Base-by-base conservation (phyloP, 2,113 vertebrate genomes). In the Aegotheles bennettii region DNA sequence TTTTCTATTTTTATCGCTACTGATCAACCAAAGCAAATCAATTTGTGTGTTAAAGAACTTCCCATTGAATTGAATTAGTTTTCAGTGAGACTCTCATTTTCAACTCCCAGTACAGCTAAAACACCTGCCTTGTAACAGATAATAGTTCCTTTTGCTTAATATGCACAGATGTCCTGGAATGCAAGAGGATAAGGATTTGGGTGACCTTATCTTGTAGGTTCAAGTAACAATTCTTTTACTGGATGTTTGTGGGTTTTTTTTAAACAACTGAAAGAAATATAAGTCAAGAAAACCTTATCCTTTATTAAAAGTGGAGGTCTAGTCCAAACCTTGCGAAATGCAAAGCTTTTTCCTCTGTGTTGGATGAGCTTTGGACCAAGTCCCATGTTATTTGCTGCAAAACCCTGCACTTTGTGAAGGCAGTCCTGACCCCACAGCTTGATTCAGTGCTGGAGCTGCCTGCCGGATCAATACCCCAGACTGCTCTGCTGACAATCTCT, bases 1-100 rank as follows among this genome's bases (percentile, higher is more conserved):
- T 43, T 77, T 88, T 92, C 92, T 90, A 71, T 87, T 97, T 95
- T 96, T 93, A 74, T 94, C 80, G n/a, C 16, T 36, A 89, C 86
- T 78, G 56, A 91, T 90, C 76, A 94, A 84, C 42, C 68, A 77
- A 93, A 94, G 43, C 65, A 95, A 91, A 92, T 77, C 38, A 81
- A 89, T 91, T 74, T 89, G 7, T 77, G 20, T 80, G 45, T 74
- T 95, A 78, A 97, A 90, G 64, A 89, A 84, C 29, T 90, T 92
- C 51, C 68, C 29, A 63, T 63, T 81, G 47, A 93, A 86, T 78
- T 1, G 1, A 87, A 82, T 83, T 57, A 9, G 3, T 47, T 95
- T 96, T 75, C 47, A 87, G 38, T 1, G 3, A 84, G 51, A 40
- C 38, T 65, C 51, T 83, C 2, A 36, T 93, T 94, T 95, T 60